phyloP scores from a whole-genome alignment of 1,140 invertebrate species.

The Drosophila nannoptera region DNA sequence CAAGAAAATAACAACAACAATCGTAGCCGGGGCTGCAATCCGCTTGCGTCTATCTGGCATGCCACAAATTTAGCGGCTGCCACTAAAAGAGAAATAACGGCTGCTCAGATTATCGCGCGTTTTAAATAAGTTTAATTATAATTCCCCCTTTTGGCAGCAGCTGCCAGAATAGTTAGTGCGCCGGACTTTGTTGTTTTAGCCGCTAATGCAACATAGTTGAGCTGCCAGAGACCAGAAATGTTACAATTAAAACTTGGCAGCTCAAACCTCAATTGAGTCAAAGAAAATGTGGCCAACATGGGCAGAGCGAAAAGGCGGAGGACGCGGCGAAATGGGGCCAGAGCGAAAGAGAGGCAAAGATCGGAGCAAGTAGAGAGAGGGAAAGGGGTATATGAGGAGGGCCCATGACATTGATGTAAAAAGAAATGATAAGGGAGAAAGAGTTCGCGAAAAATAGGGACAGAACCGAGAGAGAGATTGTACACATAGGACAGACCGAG shows the following conservation, averaged over 20 bases:
- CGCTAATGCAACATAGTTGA: conserved; percentile 18
- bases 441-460: no score
- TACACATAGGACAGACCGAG: no score
- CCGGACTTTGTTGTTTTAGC: conserved; percentile 2
- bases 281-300: no score
- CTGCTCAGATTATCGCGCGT: conserved; percentile 40
- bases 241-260: conserved; percentile 58
- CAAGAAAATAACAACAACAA: background rate
- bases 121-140: conserved; percentile 54
- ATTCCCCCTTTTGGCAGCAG: conserved; percentile 29
- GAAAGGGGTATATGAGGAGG: no score
- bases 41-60: conserved; percentile 9
- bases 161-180: background rate
- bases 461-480: no score
- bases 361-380: no score
- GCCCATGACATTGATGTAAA: no score
- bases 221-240: conserved; percentile 53
- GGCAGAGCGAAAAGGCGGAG: no score
- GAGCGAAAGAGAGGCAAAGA: no score
- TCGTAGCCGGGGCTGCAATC: background rate
- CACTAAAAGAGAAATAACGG: conserved; percentile 21
- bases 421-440: no score
- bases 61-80: conserved; percentile 14
- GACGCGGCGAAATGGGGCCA: no score
- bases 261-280: no score